phyloP scores from a whole-genome alignment of 2,113 vertebrate species.

The Salvator merianae region DNA sequence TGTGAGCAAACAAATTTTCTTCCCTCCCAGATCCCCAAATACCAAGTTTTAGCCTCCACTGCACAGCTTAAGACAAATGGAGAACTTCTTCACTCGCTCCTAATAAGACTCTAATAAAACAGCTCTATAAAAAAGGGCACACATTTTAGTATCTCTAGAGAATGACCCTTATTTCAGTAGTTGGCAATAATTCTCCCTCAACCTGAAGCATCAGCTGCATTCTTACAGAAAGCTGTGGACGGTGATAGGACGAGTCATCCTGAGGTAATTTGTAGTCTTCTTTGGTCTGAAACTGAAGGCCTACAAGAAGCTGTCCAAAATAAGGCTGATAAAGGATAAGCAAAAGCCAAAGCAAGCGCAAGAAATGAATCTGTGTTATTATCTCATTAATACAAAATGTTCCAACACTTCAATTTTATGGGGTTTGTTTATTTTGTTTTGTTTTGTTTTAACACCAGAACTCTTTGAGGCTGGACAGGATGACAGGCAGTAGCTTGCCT shows the following conservation, averaged over 20 bases:
- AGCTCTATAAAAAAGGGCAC: constrained; percentile 33
- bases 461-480: not conserved
- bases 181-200: constrained; percentile 44
- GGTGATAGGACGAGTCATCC: not conserved
- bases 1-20: constrained; percentile 35
- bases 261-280: not conserved
- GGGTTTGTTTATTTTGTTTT: not conserved
- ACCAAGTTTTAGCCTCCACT: constrained; percentile 25
- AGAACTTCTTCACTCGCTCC: constrained; percentile 1
- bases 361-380: not conserved
- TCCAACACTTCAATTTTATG: not conserved
- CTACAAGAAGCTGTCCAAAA: not conserved
- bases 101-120: constrained; percentile 19
- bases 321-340: not conserved
- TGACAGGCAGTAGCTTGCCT: not conserved
- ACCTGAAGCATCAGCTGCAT: constrained; percentile 44
- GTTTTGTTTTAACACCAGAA: not conserved
- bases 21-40: constrained; percentile 27
- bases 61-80: constrained; percentile 29
- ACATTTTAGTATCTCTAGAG: constrained; percentile 21
- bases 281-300: not conserved
- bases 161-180: constrained; percentile 17
- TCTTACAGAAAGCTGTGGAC: constrained; percentile 11
- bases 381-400: not conserved
- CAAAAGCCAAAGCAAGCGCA: not conserved